Conservation (phyloP, 1,140 invertebrate genomes). For the Ceratitis capitata region DNA sequence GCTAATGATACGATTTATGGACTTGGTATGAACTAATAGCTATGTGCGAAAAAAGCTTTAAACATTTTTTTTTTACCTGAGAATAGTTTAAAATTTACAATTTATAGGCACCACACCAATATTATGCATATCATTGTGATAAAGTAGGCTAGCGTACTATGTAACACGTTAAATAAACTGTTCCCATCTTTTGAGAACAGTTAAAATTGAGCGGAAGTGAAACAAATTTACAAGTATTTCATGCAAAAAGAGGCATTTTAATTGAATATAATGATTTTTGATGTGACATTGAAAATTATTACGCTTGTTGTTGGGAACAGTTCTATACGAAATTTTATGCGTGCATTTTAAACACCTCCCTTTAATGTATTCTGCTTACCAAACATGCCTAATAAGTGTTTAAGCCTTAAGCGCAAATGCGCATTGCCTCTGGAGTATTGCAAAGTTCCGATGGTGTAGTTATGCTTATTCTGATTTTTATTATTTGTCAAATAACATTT, state of each 20-base stretch:
- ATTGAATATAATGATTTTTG: too few relatives aligned
- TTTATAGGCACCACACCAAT: too few relatives aligned
- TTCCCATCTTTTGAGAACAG: neutral
- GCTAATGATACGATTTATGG: slow-evolving; percentile 33
- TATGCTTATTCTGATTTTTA: neutral
- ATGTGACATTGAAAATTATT: too few relatives aligned
- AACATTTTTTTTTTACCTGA: too few relatives aligned
- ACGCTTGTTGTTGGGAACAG: too few relatives aligned
- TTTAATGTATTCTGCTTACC: too few relatives aligned
- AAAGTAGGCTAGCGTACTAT: too few relatives aligned
- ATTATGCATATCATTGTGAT: too few relatives aligned
- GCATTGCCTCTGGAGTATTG: neutral
- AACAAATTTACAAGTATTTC: neutral
- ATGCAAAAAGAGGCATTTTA: neutral
- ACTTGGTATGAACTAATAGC: neutral
- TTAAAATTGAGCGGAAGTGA: neutral
- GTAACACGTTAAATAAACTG: neutral
- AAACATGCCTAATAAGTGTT: slow-evolving; percentile 42
- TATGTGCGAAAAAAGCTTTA: too few relatives aligned
- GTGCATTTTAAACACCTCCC: too few relatives aligned
- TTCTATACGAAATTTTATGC: too few relatives aligned
- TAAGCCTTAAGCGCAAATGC: neutral
- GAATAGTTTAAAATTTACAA: too few relatives aligned
- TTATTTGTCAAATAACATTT: neutral
- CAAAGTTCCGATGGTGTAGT: neutral